Evolutionary conservation across 1,140 invertebrate species (phyloP), one percentile per base, ranked within the genome.

Genomic region (Nasonia vitripennis): DNA sequence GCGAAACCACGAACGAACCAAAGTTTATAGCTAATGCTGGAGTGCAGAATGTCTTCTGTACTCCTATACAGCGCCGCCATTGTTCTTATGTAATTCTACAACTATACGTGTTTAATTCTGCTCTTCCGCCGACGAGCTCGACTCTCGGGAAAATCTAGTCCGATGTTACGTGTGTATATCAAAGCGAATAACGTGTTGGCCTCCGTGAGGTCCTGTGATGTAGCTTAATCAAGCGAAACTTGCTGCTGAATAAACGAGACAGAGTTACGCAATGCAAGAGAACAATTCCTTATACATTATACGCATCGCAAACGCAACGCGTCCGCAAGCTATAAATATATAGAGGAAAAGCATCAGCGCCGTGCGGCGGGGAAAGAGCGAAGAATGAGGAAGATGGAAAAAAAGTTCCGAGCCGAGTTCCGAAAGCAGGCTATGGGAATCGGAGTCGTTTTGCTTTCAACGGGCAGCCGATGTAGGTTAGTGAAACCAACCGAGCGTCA

Each of bases 391-490:
- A 79, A 79, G 75, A 78, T 81, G 17, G 34, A 78, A 85, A 77
- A 81, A 85, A 23, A 17, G 27, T 9, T 6, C 68, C 68, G 23
- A 41, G 14, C 73, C 20, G 20, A 81, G 79, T 78, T 71, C 73
- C 80, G 75, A 89, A 93, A 92, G 86, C 86, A 89, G 92, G 92
- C 91, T 92, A 71, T 71, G 91, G 84, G 87, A 88, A 88, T 91
- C 88, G 88, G 89, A 91, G 89, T 91, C 89, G 92, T 93, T 93
- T 93, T 93, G 90, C 92, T 93, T 93, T 93, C 92, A 92, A 91
- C 90, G 89, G 85, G 17, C 27, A 2, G 27, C 85, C 85, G 91
- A 93, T 93, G 91, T 93, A 91, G 92, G 92, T 93, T 93, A 93
- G 92, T 93, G 92, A 93, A 93, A 93, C 91, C 89, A 90, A 67